phyloP scores from a whole-genome alignment of 2,888 invertebrate species.

The Yponomeuta plumbellus region DNA sequence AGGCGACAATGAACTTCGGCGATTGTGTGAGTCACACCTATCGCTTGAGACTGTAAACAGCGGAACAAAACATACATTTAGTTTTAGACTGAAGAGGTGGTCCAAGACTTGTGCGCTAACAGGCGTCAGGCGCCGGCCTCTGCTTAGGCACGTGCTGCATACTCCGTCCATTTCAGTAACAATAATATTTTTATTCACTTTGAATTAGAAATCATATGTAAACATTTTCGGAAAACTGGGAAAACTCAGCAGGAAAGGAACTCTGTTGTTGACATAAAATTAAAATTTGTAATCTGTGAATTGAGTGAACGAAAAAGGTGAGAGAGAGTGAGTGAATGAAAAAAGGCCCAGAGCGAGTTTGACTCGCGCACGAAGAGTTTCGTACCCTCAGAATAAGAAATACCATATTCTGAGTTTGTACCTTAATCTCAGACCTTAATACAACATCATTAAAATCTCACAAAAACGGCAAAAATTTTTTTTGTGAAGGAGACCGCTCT shows the following conservation, averaged over 20 bases:
- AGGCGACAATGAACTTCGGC: no score
- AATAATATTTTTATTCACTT: neutral
- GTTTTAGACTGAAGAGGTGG: neutral
- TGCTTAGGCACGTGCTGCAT: conserved; percentile 1
- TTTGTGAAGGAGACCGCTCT: no score
- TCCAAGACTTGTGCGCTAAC: neutral
- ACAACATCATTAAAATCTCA: no score
- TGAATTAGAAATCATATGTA: neutral
- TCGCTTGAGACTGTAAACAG: neutral
- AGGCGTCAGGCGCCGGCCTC: conserved; percentile 2
- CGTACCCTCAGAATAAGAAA: no score
- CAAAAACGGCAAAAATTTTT: no score
- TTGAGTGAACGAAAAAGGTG: neutral
- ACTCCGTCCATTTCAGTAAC: neutral
- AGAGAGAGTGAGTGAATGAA: neutral
- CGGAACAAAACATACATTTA: neutral
- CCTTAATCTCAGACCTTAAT: no score
- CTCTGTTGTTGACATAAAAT: neutral
- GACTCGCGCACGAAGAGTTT: no score
- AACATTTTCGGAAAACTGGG: neutral
- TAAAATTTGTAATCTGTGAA: no score
- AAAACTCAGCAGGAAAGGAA: neutral
- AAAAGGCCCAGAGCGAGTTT: no score
- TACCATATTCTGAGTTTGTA: no score
- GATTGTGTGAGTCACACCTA: no score